Percentiles rank a stretch among this genome's conserved stretches.
Evolutionary conservation across 2,113 vertebrate species (phyloP).

Genomic region (Sprattus sprattus): DNA sequence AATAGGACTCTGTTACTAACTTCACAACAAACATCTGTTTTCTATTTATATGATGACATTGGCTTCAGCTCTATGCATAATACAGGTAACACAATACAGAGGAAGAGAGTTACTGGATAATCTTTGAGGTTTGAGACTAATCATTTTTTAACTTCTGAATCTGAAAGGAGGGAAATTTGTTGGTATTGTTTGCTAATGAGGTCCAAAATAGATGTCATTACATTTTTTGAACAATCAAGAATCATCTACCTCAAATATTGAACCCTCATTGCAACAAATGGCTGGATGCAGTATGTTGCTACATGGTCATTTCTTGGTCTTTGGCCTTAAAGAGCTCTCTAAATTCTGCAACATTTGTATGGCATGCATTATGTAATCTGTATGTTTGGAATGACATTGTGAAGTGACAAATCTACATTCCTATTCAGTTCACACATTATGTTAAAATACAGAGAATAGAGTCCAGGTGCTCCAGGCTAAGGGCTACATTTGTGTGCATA

Average conservation of each 20-base stretch:
- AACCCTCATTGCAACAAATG: background rate
- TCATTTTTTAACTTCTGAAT: constrained; percentile 35
- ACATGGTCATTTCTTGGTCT: background rate
- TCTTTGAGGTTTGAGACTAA: constrained; percentile 31
- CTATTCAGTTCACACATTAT: background rate
- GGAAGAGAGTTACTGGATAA: constrained; percentile 20
- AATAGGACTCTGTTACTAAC: background rate
- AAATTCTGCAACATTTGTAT: background rate
- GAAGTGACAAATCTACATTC: background rate
- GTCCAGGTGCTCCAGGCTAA: background rate
- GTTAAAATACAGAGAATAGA: background rate
- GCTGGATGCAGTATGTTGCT: background rate
- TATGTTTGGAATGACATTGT: background rate
- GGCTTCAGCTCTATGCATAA: constrained; percentile 11
- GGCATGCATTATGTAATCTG: background rate
- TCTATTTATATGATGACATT: constrained; percentile 11
- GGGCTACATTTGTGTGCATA: background rate
- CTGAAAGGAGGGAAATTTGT: constrained; percentile 28
- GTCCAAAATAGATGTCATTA: background rate
- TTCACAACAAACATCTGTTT: constrained; percentile 28
- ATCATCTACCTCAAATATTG: background rate
- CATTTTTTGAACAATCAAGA: background rate
- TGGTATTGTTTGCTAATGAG: constrained; percentile 30
- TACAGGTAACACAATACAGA: constrained; percentile 35
- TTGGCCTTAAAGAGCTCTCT: background rate